phyloP scores from a whole-genome alignment of 2,888 invertebrate genomes.

The Volucella inflata region DNA sequence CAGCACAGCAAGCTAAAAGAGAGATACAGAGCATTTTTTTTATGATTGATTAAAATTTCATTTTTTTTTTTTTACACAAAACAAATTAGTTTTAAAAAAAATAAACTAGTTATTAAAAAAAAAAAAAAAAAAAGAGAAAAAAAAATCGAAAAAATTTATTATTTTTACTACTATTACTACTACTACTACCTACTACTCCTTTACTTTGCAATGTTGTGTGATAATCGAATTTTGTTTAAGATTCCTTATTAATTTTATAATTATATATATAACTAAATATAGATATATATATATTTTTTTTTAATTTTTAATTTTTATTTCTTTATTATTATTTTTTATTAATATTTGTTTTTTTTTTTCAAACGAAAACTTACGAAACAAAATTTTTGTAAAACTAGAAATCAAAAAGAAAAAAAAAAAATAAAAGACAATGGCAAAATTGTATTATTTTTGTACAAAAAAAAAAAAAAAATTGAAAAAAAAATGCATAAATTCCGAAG shows the following conservation, averaged over 20 bases:
- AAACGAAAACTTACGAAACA: constrained; percentile 15
- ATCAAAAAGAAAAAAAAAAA: constrained; percentile 22
- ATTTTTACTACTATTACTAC: constrained; percentile 64
- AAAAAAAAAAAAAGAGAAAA: constrained; percentile 58
- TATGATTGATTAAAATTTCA: neutral
- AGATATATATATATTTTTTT: constrained; percentile 46
- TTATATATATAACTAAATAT: too few species aligned
- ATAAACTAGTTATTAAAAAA: neutral
- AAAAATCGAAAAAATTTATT: constrained; percentile 66
- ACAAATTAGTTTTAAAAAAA: too few species aligned
- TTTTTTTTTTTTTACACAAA: neutral
- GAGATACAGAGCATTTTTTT: constrained; percentile 57
- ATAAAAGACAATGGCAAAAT: constrained; percentile 56
- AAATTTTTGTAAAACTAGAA: constrained; percentile 54
- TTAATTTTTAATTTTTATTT: constrained; percentile 69
- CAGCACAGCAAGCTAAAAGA: constrained; percentile 57
- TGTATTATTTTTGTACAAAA: constrained; percentile 75
- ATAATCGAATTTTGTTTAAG: constrained; percentile 79
- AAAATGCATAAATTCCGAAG: constrained; percentile 43
- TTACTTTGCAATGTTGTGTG: constrained; percentile 82
- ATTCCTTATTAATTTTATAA: constrained; percentile 70
- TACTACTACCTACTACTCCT: constrained; percentile 67
- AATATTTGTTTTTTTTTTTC: constrained; percentile 36
- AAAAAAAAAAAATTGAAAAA: constrained; percentile 45
- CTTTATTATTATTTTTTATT: constrained; percentile 50